phyloP scores from a whole-genome alignment of 1,140 invertebrate species.

The Drosophila parabipectinata region DNA sequence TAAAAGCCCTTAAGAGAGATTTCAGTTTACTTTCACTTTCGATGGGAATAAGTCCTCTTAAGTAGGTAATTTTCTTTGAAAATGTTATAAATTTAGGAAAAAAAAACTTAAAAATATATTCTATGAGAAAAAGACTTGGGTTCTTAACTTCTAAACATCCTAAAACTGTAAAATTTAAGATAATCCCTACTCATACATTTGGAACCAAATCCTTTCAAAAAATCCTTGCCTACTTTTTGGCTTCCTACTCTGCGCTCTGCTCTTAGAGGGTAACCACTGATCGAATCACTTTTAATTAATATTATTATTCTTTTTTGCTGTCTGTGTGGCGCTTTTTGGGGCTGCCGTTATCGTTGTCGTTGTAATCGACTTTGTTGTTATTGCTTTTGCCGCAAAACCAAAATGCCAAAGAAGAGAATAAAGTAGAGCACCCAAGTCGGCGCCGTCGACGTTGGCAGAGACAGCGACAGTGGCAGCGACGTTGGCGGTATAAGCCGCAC shows the following conservation, averaged over 20 bases:
- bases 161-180: too few relatives aligned
- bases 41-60: background rate
- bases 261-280: constrained; percentile 1
- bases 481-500: constrained; percentile 58
- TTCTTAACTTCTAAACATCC: too few relatives aligned
- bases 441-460: constrained; percentile 54
- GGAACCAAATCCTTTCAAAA: background rate
- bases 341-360: constrained; percentile 32
- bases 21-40: too few relatives aligned
- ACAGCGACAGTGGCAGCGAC: constrained; percentile 39
- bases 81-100: too few relatives aligned
- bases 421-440: constrained; percentile 73
- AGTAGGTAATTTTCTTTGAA: background rate
- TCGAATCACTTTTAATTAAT: constrained; percentile 5
- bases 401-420: constrained; percentile 76
- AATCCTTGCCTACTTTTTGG: constrained; percentile 6
- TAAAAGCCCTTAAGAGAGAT: too few relatives aligned
- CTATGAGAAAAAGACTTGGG: too few relatives aligned
- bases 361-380: constrained; percentile 73
- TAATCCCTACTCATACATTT: too few relatives aligned
- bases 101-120: too few relatives aligned
- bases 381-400: constrained; percentile 65
- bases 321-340: constrained; percentile 55
- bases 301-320: constrained; percentile 23
- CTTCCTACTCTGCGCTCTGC: background rate